Percentiles rank a stretch among this genome's conserved stretches.
These are phyloP conservation scores for Misgurnus anguillicaudatus DNA, from an alignment of 2,113 vertebrate species.

Conservation along the genomic window DNA sequence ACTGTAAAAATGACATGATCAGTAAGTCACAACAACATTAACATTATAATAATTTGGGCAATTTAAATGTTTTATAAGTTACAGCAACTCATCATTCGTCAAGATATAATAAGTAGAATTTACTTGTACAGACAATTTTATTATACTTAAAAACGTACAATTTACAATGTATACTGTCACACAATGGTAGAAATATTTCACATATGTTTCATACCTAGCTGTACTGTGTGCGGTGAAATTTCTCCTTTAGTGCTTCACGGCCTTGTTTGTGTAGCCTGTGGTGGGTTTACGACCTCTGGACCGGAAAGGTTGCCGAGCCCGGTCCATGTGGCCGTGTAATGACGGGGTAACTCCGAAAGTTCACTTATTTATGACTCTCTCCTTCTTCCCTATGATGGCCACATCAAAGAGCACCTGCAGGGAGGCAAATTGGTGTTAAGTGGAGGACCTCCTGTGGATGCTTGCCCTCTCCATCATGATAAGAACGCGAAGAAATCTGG, in stretches of 20 bases:
- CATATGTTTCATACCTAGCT: neutral
- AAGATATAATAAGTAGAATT: no score
- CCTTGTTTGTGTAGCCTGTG: conserved; percentile 46
- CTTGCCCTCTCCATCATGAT: conserved; percentile 57
- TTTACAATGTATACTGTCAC: no score
- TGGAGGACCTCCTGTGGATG: conserved; percentile 56
- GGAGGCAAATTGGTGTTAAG: conserved; percentile 61
- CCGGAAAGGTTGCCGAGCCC: conserved; percentile 49
- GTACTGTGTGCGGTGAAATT: neutral
- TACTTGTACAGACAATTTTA: no score
- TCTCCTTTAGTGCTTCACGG: conserved; percentile 24
- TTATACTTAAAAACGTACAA: no score
- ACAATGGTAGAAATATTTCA: neutral
- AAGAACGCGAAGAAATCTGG: conserved; percentile 56
- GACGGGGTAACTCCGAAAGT: conserved; percentile 49
- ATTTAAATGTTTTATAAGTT: no score
- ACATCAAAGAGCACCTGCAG: conserved; percentile 63
- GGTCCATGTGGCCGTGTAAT: conserved; percentile 45
- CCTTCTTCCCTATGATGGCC: conserved; percentile 45
- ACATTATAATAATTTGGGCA: no score
- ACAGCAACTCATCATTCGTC: no score
- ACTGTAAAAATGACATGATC: no score
- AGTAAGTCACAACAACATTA: no score
- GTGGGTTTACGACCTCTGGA: conserved; percentile 50
- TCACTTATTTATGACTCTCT: conserved; percentile 58